These are phyloP conservation scores for Colaptes auratus DNA, from an alignment of 2,113 vertebrate species.

Conservation along the genomic window DNA sequence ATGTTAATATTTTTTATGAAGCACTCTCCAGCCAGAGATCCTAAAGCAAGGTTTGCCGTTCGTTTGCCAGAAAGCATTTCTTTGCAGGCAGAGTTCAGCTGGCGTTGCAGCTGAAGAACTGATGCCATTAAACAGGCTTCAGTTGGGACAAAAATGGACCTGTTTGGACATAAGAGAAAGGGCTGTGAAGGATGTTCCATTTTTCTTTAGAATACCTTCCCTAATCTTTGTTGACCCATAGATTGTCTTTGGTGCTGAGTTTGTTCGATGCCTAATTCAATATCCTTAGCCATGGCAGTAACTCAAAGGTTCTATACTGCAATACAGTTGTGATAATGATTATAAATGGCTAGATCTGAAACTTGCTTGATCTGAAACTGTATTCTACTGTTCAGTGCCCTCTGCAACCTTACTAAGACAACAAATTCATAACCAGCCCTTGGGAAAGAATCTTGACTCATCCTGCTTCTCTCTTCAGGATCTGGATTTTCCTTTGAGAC, in stretches of 20 bases:
- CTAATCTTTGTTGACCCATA: not conserved
- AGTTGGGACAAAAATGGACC: not conserved
- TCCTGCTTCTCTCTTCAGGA: not conserved
- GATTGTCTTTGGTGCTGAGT: not conserved
- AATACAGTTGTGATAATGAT: slow-evolving; percentile 4
- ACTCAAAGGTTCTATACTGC: not conserved
- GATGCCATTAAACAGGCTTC: not conserved
- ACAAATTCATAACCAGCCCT: not conserved
- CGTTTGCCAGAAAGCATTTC: not conserved
- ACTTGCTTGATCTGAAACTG: slow-evolving; percentile 13
- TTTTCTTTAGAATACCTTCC: not conserved
- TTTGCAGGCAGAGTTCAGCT: not conserved
- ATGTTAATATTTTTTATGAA: slow-evolving; percentile 51
- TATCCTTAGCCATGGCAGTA: slow-evolving; percentile 12
- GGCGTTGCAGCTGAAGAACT: not conserved
- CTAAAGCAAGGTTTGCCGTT: not conserved
- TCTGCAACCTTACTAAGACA: slow-evolving; percentile 7
- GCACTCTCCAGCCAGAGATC: not conserved
- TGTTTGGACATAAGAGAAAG: not conserved
- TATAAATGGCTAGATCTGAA: slow-evolving; percentile 37
- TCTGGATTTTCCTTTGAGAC: not conserved
- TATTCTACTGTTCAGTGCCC: not conserved
- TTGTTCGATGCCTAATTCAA: slow-evolving; percentile 31
- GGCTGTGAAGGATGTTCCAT: not conserved
- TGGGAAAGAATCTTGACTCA: slow-evolving; percentile 17